Percentiles rank a stretch among this genome's conserved stretches.
These are phyloP conservation scores for Felis chaus DNA, from an alignment of 2,113 vertebrate genomes.

Conservation along the genomic window DNA sequence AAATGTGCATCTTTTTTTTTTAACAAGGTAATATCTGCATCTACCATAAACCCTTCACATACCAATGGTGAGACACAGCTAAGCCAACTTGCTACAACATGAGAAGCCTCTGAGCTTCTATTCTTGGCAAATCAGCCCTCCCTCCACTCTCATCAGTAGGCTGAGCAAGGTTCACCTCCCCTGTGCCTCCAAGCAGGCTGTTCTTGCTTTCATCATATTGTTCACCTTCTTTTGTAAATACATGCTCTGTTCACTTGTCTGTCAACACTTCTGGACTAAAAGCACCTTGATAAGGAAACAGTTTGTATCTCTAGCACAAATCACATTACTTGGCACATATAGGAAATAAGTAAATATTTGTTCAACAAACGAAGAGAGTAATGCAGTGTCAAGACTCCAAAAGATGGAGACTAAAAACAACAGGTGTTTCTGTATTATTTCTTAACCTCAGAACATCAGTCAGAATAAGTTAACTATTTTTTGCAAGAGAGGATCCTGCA, in stretches of 20 bases:
- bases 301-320: neutral
- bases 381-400: conserved; percentile 21
- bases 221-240: neutral
- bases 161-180: neutral
- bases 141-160: neutral
- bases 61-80: neutral
- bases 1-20: neutral
- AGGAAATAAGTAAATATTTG: conserved; percentile 21
- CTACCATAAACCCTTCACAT: neutral
- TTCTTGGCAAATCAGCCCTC: neutral
- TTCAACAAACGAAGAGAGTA: neutral
- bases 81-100: neutral
- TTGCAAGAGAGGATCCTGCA: neutral
- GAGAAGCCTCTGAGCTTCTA: conserved; percentile 33
- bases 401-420: conserved; percentile 28
- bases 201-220: neutral
- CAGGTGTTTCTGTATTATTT: neutral
- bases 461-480: neutral
- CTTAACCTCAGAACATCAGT: neutral
- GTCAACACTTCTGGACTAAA: neutral
- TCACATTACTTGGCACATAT: neutral
- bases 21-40: neutral
- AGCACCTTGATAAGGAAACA: neutral
- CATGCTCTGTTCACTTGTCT: neutral
- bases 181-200: neutral